These are phyloP conservation scores for Dinothrombium tinctorium DNA, from an alignment of 1,140 invertebrate species.

Conservation along the genomic window DNA sequence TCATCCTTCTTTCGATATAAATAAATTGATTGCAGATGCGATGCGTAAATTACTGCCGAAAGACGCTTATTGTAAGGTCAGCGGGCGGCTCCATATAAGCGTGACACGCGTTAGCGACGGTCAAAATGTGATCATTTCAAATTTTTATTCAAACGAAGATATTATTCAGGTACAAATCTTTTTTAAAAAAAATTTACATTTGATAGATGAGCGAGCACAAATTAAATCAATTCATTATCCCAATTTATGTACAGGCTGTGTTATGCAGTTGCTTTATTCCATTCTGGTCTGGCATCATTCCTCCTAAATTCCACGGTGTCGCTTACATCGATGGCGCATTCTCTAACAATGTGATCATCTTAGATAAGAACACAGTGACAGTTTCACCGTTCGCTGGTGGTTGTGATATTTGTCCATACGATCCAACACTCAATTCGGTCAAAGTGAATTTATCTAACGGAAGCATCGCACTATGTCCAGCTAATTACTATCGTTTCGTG, in stretches of 20 bases:
- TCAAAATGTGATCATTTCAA: constrained; percentile 76
- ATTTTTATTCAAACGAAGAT: constrained; percentile 74
- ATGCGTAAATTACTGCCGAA: constrained; percentile 62
- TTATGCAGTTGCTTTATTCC: constrained; percentile 86
- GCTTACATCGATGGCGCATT: constrained; percentile 91
- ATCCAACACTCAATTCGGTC: constrained; percentile 29
- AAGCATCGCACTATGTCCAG: constrained; percentile 49
- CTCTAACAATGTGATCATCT: constrained; percentile 74
- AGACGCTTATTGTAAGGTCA: constrained; percentile 70
- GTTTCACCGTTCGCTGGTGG: constrained; percentile 94
- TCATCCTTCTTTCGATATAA: constrained; percentile 80
- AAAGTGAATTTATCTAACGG: constrained; percentile 78
- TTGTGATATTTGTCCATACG: constrained; percentile 87
- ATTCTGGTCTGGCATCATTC: constrained; percentile 68
- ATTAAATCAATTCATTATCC: too few relatives aligned
- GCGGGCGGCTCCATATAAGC: constrained; percentile 73
- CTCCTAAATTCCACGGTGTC: constrained; percentile 71
- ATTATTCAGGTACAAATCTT: constrained; percentile 61
- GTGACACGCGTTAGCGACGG: constrained; percentile 70
- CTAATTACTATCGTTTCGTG: constrained; percentile 75
- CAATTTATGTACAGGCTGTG: constrained; percentile 48
- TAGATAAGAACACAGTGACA: constrained; percentile 86
- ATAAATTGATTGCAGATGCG: constrained; percentile 54
- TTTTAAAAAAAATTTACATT: too few relatives aligned
- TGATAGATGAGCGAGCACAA: too few relatives aligned